Percentiles rank a stretch among this genome's conserved stretches.
Conservation (phyloP, 2,888 invertebrate species). For the Trisateles emortualis region DNA sequence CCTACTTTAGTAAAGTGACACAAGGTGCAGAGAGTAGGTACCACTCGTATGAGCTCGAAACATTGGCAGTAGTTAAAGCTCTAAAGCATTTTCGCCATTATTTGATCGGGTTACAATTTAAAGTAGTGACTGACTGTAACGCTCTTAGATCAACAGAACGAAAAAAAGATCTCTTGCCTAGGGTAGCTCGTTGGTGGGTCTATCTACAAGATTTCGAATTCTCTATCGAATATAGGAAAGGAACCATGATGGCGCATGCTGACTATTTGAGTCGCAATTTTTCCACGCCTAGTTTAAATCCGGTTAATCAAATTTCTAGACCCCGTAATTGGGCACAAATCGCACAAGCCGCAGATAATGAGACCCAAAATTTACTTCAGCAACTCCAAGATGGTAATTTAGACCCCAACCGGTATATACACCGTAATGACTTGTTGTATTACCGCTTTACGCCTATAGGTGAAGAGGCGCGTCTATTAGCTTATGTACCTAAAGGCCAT, state of each 20-base stretch:
- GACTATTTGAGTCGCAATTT: conserved; percentile 21
- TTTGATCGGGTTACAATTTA: neutral
- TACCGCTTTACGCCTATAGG: neutral
- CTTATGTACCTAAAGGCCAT: conserved; percentile 25
- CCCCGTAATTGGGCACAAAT: conserved; percentile 11
- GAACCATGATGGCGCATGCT: conserved; percentile 25
- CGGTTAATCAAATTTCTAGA: neutral
- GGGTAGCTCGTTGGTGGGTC: conserved; percentile 38
- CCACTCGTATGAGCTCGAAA: neutral
- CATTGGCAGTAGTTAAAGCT: neutral
- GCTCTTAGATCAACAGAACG: conserved; percentile 25
- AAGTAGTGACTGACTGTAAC: conserved; percentile 38
- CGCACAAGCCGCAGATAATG: conserved; percentile 35
- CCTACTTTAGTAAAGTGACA: conserved; percentile 27
- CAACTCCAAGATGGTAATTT: conserved; percentile 21
- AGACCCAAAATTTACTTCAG: conserved; percentile 29
- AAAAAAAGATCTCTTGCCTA: conserved; percentile 30
- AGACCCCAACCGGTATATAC: neutral
- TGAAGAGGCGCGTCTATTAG: conserved; percentile 4
- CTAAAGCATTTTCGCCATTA: neutral
- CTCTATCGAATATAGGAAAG: conserved; percentile 32
- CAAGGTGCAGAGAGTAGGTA: too few relatives aligned
- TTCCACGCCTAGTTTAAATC: too few relatives aligned
- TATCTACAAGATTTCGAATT: conserved; percentile 37
- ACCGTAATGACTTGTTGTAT: neutral